These are phyloP conservation scores for Hydrochoerus hydrochaeris DNA, from an alignment of 2,113 vertebrate species.

Conservation along the genomic window DNA sequence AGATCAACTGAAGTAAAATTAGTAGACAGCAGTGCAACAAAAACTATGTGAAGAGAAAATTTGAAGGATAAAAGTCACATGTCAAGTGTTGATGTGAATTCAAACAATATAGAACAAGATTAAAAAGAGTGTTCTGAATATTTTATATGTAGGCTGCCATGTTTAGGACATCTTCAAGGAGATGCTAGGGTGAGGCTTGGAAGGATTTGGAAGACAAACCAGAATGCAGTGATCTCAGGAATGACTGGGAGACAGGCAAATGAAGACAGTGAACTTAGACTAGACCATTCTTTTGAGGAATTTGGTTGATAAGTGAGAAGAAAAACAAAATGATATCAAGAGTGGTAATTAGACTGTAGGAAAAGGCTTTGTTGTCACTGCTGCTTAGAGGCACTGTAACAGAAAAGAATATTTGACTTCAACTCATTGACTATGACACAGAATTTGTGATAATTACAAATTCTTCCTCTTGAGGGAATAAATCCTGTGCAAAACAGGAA, in stretches of 20 bases:
- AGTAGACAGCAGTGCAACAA: background rate
- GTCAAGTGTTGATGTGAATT: background rate
- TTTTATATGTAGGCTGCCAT: background rate
- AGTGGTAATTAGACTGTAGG: background rate
- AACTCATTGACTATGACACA: background rate
- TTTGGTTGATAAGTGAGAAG: background rate
- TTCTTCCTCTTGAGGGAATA: background rate
- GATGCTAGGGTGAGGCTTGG: background rate
- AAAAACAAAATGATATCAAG: background rate
- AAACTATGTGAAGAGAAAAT: background rate
- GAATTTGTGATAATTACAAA: background rate
- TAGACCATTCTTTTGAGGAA: background rate
- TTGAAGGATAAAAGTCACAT: constrained; percentile 2
- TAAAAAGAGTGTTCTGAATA: background rate
- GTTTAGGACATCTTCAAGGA: background rate
- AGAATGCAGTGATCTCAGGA: background rate
- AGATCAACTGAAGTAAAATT: background rate
- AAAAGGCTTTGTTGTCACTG: background rate
- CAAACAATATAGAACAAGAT: background rate
- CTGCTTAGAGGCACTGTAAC: background rate
- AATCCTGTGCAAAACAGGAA: constrained; percentile 34
- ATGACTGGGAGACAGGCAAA: background rate
- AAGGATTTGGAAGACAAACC: background rate
- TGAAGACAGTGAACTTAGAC: background rate
- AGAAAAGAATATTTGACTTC: constrained; percentile 48